phyloP scores from a whole-genome alignment of 2,113 vertebrate species.

The Sciurus niger region DNA sequence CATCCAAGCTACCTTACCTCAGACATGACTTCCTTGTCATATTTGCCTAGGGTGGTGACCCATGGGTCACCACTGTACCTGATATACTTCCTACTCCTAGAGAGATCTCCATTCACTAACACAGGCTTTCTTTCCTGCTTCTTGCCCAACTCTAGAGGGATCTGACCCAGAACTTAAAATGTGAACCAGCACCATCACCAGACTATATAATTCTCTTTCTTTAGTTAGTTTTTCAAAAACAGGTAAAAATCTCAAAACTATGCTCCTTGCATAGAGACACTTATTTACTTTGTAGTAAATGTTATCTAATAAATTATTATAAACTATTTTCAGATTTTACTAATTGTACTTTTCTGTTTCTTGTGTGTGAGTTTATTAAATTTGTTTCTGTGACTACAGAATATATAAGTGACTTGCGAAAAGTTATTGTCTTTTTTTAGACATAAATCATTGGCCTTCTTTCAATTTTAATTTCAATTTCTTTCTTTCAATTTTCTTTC shows the following conservation, averaged over 20 bases:
- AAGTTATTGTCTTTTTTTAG: neutral
- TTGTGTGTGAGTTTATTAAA: neutral
- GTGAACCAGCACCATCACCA: neutral
- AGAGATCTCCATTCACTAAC: neutral
- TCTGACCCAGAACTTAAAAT: neutral
- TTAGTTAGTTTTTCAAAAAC: slow-evolving; percentile 8
- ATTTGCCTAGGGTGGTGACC: neutral
- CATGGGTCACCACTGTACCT: neutral
- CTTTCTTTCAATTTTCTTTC: too few relatives aligned
- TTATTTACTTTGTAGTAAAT: neutral
- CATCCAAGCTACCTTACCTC: neutral
- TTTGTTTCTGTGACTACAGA: neutral
- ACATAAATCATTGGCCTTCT: neutral
- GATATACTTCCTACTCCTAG: neutral
- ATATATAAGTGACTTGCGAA: neutral
- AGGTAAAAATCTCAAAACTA: slow-evolving; percentile 27
- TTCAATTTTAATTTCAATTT: neutral
- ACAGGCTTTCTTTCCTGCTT: neutral
- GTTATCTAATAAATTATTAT: neutral
- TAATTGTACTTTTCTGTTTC: neutral
- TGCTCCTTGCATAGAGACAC: neutral
- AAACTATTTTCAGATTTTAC: neutral
- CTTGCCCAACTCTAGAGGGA: neutral
- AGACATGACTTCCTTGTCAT: neutral
- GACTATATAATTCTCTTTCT: neutral